phyloP scores from a whole-genome alignment of 1,140 invertebrate species.

The Agrilus planipennis region DNA sequence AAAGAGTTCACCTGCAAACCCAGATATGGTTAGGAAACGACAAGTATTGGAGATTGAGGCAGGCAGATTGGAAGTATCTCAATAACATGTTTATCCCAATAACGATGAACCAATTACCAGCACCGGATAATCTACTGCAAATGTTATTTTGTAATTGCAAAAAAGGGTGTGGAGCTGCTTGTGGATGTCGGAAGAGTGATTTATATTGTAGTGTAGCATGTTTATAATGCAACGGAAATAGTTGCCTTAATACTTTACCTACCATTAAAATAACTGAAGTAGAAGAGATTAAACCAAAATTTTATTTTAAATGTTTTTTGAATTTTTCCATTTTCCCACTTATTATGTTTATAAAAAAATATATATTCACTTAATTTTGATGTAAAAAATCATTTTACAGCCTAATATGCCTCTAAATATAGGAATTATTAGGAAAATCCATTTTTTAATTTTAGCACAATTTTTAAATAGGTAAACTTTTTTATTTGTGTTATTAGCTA shows the following conservation, averaged over 20 bases:
- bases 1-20: background rate
- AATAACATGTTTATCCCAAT: conserved; percentile 6
- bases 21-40: background rate
- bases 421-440: too few species aligned
- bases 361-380: too few species aligned
- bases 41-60: conserved; percentile 6
- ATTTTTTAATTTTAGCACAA: too few species aligned
- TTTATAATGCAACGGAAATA: conserved; percentile 3
- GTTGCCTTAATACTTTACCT: conserved; percentile 4
- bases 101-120: conserved; percentile 8
- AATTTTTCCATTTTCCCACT: too few species aligned
- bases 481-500: too few species aligned
- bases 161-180: conserved; percentile 5
- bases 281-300: background rate
- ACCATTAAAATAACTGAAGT: conserved; percentile 8
- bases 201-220: conserved; percentile 3
- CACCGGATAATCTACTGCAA: conserved; percentile 5
- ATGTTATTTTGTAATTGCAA: conserved; percentile 10
- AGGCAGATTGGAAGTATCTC: conserved; percentile 4
- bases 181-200: conserved; percentile 1
- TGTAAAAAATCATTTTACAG: too few species aligned
- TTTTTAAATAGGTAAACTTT: too few species aligned
- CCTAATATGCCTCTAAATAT: too few species aligned
- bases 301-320: background rate
- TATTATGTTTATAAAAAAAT: too few species aligned